phyloP scores from a whole-genome alignment of 2,113 vertebrate genomes.

The Hyaena hyaena region DNA sequence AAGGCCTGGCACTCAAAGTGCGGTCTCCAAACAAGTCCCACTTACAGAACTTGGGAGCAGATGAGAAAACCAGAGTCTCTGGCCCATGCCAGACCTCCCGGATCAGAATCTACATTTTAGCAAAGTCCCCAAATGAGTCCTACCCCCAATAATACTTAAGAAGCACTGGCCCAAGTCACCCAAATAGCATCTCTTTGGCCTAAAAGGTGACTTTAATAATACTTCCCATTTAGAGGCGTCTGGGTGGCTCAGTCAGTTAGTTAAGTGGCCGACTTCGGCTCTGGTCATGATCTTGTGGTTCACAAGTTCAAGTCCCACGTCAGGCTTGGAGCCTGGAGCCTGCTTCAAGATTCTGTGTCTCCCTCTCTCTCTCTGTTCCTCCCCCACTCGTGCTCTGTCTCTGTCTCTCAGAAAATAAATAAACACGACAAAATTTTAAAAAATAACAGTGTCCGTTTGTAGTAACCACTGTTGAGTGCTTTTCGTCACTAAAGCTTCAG shows the following conservation, averaged over 20 bases:
- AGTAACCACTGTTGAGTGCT: background rate
- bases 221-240: too few relatives aligned
- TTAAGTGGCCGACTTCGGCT: too few relatives aligned
- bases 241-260: too few relatives aligned
- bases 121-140: background rate
- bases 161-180: background rate
- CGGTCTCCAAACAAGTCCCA: background rate
- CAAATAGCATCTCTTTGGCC: background rate
- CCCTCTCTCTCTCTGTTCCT: too few relatives aligned
- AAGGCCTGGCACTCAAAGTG: background rate
- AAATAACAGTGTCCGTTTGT: background rate
- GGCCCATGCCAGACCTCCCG: background rate
- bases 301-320: too few relatives aligned
- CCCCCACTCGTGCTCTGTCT: too few relatives aligned
- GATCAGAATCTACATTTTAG: slow-evolving; percentile 35
- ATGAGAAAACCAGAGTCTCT: background rate
- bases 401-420: too few relatives aligned
- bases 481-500: slow-evolving; percentile 1
- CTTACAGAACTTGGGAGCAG: background rate
- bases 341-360: too few relatives aligned
- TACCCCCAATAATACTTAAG: background rate
- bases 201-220: background rate
- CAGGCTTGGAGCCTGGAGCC: too few relatives aligned
- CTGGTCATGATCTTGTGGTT: too few relatives aligned
- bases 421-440: too few relatives aligned